Evolutionary conservation across 1,140 invertebrate genomes (phyloP).

Genomic region (Scylla paramamosain): DNA sequence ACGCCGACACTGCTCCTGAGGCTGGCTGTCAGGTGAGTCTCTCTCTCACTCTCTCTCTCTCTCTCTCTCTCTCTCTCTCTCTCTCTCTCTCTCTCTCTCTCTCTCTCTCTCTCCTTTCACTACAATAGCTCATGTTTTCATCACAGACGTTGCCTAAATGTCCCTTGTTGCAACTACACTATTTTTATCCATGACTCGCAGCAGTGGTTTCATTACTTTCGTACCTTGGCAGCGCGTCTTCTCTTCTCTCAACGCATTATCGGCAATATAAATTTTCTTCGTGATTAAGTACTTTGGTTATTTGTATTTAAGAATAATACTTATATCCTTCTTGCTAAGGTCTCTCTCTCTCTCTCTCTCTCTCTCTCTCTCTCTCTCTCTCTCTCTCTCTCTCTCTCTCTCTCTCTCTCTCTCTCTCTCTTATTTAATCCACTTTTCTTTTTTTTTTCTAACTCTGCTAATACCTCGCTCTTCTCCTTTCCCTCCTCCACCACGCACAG

Average conservation of each 20-base stretch:
- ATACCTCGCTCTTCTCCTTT: not conserved
- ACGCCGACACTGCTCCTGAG: constrained; percentile 50
- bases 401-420: not conserved
- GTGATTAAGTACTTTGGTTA: too few species aligned
- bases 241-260: too few species aligned
- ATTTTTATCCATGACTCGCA: not conserved
- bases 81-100: not conserved
- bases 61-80: not conserved
- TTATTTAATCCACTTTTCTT: not conserved
- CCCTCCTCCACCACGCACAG: not conserved
- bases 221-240: too few species aligned
- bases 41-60: not conserved
- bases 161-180: too few species aligned
- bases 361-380: too few species aligned
- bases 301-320: too few species aligned
- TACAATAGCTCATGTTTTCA: too few species aligned
- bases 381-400: not conserved
- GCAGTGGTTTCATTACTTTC: too few species aligned
- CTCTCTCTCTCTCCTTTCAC: not conserved
- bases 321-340: too few species aligned
- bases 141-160: too few species aligned
- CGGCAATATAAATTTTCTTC: too few species aligned
- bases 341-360: too few species aligned
- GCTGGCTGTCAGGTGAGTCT: constrained; percentile 53
- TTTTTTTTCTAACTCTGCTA: not conserved